A percentile compares a stretch with the other conserved stretches of the same genome.
These are phyloP conservation scores for Hofmannophila pseudospretella DNA, from an alignment of 2,888 invertebrate species.

Conservation along the genomic window DNA sequence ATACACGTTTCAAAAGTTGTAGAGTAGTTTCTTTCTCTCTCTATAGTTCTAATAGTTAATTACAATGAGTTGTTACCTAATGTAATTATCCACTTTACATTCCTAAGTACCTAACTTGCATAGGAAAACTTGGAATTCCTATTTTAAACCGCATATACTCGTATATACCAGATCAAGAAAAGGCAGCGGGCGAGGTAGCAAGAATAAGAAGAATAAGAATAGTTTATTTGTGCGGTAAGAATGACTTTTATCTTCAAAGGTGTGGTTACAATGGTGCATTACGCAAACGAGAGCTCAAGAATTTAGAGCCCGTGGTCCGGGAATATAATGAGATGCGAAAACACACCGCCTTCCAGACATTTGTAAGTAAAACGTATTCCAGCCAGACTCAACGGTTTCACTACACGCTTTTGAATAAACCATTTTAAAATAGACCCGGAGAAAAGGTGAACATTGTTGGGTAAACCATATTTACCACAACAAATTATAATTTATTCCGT, in stretches of 20 bases:
- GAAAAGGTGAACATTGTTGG: not conserved
- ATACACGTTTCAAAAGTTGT: too few relatives aligned
- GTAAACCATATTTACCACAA: too few relatives aligned
- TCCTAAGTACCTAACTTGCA: too few relatives aligned
- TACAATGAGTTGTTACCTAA: too few relatives aligned
- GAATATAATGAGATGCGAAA: slow-evolving; percentile 56
- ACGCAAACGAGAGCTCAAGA: slow-evolving; percentile 54
- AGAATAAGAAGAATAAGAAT: too few relatives aligned
- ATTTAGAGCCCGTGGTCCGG: slow-evolving; percentile 39
- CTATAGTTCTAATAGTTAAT: too few relatives aligned
- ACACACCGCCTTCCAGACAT: slow-evolving; percentile 32
- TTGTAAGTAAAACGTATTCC: slow-evolving; percentile 36
- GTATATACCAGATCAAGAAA: slow-evolving; percentile 44
- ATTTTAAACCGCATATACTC: slow-evolving; percentile 6
- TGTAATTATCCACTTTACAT: too few relatives aligned
- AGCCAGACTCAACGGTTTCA: slow-evolving; percentile 14
- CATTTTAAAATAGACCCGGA: slow-evolving; percentile 13
- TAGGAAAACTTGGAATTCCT: too few relatives aligned
- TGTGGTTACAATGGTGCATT: slow-evolving; percentile 56
- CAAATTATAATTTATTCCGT: too few relatives aligned
- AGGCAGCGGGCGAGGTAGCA: slow-evolving; percentile 38
- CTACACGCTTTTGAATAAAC: slow-evolving; percentile 16
- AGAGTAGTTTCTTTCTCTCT: too few relatives aligned
- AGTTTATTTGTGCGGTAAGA: too few relatives aligned
- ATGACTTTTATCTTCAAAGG: slow-evolving; percentile 58